Conservation (phyloP, 1,140 invertebrate species). For the Hormaphis cornu region DNA sequence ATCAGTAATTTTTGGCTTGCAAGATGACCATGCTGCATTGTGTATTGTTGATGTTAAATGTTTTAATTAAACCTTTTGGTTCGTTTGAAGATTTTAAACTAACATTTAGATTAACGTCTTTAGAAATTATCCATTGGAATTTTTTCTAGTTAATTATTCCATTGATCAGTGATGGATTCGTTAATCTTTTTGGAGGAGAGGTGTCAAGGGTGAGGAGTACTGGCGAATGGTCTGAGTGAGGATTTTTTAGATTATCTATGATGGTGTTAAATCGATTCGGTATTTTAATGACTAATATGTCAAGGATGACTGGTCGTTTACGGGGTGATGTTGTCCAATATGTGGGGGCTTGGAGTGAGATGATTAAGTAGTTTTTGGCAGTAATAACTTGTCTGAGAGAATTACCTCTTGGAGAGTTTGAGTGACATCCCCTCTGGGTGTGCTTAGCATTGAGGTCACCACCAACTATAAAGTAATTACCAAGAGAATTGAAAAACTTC, state of each 20-base stretch:
- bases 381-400: neutral
- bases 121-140: neutral
- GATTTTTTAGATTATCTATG: neutral
- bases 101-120: neutral
- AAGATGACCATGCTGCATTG: neutral
- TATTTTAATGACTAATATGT: neutral
- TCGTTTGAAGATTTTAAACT: too few species aligned
- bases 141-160: too few species aligned
- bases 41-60: neutral
- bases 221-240: conserved; percentile 11
- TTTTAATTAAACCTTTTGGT: too few species aligned
- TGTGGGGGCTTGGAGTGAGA: neutral
- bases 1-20: neutral
- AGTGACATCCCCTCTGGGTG: neutral
- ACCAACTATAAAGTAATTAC: neutral
- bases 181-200: neutral
- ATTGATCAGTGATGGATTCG: too few species aligned
- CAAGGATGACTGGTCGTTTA: neutral
- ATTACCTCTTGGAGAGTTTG: neutral
- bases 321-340: neutral
- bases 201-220: too few species aligned
- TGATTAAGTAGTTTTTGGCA: neutral
- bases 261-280: neutral
- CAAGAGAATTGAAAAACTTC: neutral
- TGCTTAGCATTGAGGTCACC: conserved; percentile 19